Conservation (phyloP, 2,797 vertebrate genomes). For the Notolepis coatsorum region DNA sequence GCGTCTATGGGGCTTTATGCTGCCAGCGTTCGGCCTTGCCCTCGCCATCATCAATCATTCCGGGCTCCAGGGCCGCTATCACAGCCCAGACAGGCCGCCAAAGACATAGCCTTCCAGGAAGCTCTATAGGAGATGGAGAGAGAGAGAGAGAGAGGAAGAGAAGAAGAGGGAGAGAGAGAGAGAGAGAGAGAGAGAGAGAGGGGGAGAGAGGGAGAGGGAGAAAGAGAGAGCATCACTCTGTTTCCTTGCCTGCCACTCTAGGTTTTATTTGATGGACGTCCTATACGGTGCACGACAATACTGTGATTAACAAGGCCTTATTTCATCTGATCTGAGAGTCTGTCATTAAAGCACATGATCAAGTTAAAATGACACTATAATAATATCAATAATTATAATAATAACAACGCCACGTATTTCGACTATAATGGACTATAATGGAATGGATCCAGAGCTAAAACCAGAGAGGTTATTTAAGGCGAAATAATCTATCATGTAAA, state of each 20-base stretch:
- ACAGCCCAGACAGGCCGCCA: slow-evolving; percentile 91
- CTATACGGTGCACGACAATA: slow-evolving; percentile 58
- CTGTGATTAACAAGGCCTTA: slow-evolving; percentile 39
- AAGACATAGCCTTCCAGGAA: slow-evolving; percentile 87
- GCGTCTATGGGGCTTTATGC: slow-evolving; percentile 96
- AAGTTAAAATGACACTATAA: slow-evolving; percentile 31
- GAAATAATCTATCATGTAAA: slow-evolving; percentile 62
- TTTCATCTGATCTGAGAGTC: slow-evolving; percentile 58
- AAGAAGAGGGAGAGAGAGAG: slow-evolving; percentile 10
- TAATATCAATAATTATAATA: slow-evolving; percentile 39
- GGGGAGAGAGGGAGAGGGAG: slow-evolving; percentile 41
- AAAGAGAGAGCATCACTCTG: slow-evolving; percentile 55
- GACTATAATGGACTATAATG: slow-evolving; percentile 43
- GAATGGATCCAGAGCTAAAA: slow-evolving; percentile 25
- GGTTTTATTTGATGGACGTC: slow-evolving; percentile 70
- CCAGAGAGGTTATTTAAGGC: slow-evolving; percentile 20
- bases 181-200: not conserved
- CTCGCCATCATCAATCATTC: slow-evolving; percentile 99
- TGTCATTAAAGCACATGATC: slow-evolving; percentile 57
- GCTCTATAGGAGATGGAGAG: slow-evolving; percentile 76
- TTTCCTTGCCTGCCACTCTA: slow-evolving; percentile 60
- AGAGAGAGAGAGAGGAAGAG: slow-evolving; percentile 70
- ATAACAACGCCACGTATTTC: slow-evolving; percentile 30
- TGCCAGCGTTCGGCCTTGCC: slow-evolving; percentile 94
- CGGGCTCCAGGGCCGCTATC: slow-evolving; percentile 89